Evolutionary conservation across 1,140 invertebrate genomes (phyloP), one percentile per base, ranked within the genome.

Genomic region (Achatina immaculata): DNA sequence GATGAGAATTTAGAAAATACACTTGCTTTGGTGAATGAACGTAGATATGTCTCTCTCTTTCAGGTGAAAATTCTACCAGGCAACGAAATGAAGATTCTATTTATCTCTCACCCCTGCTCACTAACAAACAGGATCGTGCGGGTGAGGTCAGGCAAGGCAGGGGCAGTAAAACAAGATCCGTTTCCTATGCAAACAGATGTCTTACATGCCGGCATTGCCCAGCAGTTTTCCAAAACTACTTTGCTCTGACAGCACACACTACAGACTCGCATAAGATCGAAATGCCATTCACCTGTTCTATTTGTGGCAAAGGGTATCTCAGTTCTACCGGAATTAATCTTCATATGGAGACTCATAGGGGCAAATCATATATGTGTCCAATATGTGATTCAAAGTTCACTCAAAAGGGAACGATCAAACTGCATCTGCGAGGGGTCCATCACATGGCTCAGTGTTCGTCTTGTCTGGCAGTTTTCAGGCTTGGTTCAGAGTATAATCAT

Each of bases 341-440:
- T 21, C 74, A 76, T 43, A 40, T 65, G 74, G 51, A 62, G 43
- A 36, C 36, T 9, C 74, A 76, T 43, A 65, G 24, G 4, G 74
- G 74, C 1, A 76, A 76, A 40, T 62, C 48, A 6, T 76, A 62
- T 31, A 34, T 76, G 48, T 76, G 74, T 31, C 74, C 74, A 34
- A 65, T 76, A n/a, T 76, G 74, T 76, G 74, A 76, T 65, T 36
- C 74, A 38, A 76, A 76, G 43, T 76, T 76, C 38, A 76, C 74
- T 14, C 74, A 76, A 65, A 76, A 76, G 24, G 48, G 51, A 58
- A 62, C 74, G 3, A 65, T 76, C 11, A 76, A 76, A 76, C 1
- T 65, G 40, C 74, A 76, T 28, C 24, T 76, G 28, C 58, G 74
- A 65, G 48, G 51, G 24, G 34, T 76, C 34, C 74, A 76, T 31